Percentiles rank a stretch among this genome's conserved stretches.
These are phyloP conservation scores for Promerops cafer DNA, from an alignment of 2,113 vertebrate genomes.

Conservation along the genomic window DNA sequence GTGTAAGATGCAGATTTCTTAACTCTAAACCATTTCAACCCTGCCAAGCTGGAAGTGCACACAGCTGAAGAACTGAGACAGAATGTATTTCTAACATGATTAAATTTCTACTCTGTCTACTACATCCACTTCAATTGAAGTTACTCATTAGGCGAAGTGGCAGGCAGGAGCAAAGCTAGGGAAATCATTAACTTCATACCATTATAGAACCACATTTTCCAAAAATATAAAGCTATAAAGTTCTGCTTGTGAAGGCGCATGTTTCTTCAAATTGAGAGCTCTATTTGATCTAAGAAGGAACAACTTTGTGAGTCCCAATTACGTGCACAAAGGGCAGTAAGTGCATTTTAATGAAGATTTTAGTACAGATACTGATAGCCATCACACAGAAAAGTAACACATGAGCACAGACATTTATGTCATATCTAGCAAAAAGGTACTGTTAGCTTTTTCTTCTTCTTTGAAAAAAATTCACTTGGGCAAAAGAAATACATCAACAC, in stretches of 20 bases:
- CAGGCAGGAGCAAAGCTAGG: slow-evolving; percentile 10
- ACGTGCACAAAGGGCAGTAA: background rate
- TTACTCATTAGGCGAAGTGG: slow-evolving; percentile 28
- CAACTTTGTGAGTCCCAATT: background rate
- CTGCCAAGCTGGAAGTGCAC: background rate
- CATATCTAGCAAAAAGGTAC: background rate
- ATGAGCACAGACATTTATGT: background rate
- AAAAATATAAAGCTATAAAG: slow-evolving; percentile 3
- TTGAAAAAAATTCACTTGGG: background rate
- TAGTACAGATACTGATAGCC: background rate
- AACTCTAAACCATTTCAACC: background rate
- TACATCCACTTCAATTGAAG: slow-evolving; percentile 3
- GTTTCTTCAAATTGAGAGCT: slow-evolving; percentile 1
- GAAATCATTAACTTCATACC: slow-evolving; percentile 10
- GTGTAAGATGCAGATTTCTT: background rate
- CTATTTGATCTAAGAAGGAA: slow-evolving; percentile 2
- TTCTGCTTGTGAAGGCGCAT: background rate
- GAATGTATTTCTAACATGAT: background rate
- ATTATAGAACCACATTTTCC: background rate
- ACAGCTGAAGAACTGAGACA: background rate
- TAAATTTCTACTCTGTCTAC: background rate
- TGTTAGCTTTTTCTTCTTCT: background rate
- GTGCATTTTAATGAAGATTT: slow-evolving; percentile 26
- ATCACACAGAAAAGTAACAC: background rate
- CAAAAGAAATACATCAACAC: slow-evolving; percentile 16